Conservation (phyloP, 2,888 invertebrate species). For the Sphecodes monilicornis region DNA sequence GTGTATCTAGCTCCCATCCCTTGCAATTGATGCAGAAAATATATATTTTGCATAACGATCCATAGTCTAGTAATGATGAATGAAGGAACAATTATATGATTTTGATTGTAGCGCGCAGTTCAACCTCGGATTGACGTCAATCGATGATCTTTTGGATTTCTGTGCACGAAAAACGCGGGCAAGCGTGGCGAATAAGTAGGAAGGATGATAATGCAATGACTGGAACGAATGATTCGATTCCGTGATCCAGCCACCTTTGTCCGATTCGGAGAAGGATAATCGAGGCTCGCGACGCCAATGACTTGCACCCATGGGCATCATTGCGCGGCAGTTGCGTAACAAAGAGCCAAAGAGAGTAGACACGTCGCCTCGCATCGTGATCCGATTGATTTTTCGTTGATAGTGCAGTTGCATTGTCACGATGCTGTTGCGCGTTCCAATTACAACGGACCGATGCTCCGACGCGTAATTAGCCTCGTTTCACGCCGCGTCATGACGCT, state of each 20-base stretch:
- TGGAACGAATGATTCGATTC: conserved; percentile 16
- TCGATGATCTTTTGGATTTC: not conserved
- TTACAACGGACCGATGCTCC: conserved; percentile 36
- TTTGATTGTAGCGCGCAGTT: not conserved
- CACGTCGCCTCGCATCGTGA: conserved; percentile 24
- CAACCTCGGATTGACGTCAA: too few species aligned
- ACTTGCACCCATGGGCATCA: conserved; percentile 38
- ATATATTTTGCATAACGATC: not conserved
- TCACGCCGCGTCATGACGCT: not conserved
- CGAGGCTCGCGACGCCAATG: conserved; percentile 40
- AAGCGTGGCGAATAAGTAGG: conserved; percentile 15
- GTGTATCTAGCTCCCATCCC: not conserved
- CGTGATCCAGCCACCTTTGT: conserved; percentile 33
- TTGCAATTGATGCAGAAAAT: not conserved
- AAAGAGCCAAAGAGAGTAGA: conserved; percentile 23
- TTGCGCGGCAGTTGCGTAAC: conserved; percentile 41
- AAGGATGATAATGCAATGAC: conserved; percentile 23
- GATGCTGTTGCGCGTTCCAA: conserved; percentile 40
- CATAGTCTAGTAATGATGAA: not conserved
- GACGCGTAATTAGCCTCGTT: conserved; percentile 39
- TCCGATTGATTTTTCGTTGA: conserved; percentile 51
- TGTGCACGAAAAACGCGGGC: not conserved
- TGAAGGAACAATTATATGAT: not conserved
- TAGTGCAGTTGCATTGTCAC: conserved; percentile 44
- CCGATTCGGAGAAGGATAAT: conserved; percentile 46